Evolutionary conservation across 2,113 vertebrate genomes (phyloP).

Genomic region (Craseonycteris thonglongyai): DNA sequence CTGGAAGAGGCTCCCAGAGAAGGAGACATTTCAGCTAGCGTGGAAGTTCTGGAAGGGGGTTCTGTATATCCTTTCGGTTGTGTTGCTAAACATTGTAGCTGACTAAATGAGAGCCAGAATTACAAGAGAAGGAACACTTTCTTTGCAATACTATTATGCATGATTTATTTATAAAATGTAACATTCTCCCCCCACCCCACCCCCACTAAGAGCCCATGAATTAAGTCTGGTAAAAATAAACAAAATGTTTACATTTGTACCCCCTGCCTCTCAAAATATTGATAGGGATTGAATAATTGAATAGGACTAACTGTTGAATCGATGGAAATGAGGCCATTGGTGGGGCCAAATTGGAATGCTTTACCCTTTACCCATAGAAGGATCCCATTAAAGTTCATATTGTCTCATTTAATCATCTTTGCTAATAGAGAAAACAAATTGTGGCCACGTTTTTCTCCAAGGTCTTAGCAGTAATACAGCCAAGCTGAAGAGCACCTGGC

Average conservation of each 20-base stretch:
- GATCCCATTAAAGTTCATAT: constrained; percentile 51
- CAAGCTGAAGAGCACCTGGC: not conserved
- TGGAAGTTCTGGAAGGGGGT: not conserved
- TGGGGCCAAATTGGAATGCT: constrained; percentile 58
- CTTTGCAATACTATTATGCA: not conserved
- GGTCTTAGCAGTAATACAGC: not conserved
- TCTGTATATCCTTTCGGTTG: not conserved
- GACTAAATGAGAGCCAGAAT: not conserved
- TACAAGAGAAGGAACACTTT: not conserved
- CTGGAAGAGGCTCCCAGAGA: not conserved
- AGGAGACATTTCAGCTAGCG: too few relatives aligned
- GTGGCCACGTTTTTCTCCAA: constrained; percentile 1
- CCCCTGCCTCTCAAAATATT: constrained; percentile 65
- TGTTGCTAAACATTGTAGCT: not conserved
- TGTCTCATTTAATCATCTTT: constrained; percentile 70
- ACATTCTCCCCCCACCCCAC: not conserved
- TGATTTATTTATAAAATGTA: constrained; percentile 5
- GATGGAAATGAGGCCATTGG: constrained; percentile 63
- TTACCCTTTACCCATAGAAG: constrained; percentile 47
- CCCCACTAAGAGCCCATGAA: not conserved
- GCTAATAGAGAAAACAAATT: constrained; percentile 48
- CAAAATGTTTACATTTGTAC: constrained; percentile 61
- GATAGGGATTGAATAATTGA: constrained; percentile 79
- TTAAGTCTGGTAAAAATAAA: constrained; percentile 44
- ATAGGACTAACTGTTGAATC: constrained; percentile 71